These are phyloP conservation scores for Anoplius nigerrimus DNA, from an alignment of 2,888 invertebrate genomes.

Conservation along the genomic window DNA sequence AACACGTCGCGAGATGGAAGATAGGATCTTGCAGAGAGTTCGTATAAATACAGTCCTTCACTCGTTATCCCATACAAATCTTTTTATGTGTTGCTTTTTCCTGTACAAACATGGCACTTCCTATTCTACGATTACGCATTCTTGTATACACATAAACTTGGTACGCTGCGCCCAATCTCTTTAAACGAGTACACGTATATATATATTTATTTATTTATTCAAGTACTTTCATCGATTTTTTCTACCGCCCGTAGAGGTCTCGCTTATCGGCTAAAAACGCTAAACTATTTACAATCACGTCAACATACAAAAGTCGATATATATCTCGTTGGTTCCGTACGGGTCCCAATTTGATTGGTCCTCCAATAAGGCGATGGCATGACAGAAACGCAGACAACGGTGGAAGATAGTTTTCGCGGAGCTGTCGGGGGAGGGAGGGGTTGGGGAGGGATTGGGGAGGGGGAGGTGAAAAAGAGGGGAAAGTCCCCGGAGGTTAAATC, in stretches of 20 bases:
- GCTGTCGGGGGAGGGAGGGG: no score
- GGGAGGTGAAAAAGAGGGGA: no score
- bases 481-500: no score
- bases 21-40: slow-evolving; percentile 1
- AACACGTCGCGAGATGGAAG: slow-evolving; percentile 1
- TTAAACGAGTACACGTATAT: slow-evolving; percentile 34
- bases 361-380: slow-evolving; percentile 51
- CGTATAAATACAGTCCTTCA: slow-evolving; percentile 14
- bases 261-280: slow-evolving; percentile 31
- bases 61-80: slow-evolving; percentile 1
- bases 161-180: slow-evolving; percentile 18
- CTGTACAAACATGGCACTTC: slow-evolving; percentile 74
- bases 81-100: slow-evolving; percentile 26
- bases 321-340: slow-evolving; percentile 2
- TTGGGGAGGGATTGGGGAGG: no score
- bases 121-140: slow-evolving; percentile 64
- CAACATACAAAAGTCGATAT: slow-evolving; percentile 51
- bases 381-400: slow-evolving; percentile 17
- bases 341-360: slow-evolving; percentile 65
- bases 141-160: slow-evolving; percentile 22
- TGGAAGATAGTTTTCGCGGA: background rate
- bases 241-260: slow-evolving; percentile 50
- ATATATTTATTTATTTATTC: slow-evolving; percentile 42
- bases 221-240: slow-evolving; percentile 62
- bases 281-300: slow-evolving; percentile 62